Conservation (phyloP, 2,888 invertebrate genomes). For the Malthinus flaveolus region DNA sequence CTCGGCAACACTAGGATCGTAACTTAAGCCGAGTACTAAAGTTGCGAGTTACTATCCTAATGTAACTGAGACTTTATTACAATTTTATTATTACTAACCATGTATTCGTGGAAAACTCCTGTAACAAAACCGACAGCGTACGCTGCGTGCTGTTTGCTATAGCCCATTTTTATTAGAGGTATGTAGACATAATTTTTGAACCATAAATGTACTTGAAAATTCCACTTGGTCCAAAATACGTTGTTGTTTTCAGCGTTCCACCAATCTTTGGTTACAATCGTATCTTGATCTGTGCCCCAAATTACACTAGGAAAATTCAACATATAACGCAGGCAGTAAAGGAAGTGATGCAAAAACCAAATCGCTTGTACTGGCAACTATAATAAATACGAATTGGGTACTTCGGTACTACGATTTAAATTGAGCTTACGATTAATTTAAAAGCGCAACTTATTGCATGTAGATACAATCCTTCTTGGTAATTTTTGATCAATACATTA, state of each 20-base stretch:
- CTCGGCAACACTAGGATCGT: no score
- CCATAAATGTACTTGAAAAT: background rate
- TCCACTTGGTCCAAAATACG: slow-evolving; percentile 3
- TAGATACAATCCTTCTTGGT: no score
- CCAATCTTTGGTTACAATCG: background rate
- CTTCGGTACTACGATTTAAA: no score
- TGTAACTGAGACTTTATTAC: no score
- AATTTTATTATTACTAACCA: background rate
- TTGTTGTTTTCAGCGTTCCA: slow-evolving; percentile 3
- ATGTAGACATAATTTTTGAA: background rate
- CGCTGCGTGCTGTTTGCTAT: background rate
- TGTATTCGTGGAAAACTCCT: background rate
- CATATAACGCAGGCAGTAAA: background rate
- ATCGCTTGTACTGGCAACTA: background rate
- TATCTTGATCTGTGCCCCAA: background rate
- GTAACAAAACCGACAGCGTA: background rate
- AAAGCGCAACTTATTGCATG: no score
- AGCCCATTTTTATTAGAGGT: background rate
- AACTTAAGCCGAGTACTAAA: no score
- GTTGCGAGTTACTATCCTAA: no score
- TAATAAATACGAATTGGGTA: no score
- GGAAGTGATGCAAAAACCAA: background rate
- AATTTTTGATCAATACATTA: no score
- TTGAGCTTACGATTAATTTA: no score
- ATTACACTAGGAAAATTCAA: background rate